Base-by-base conservation (phyloP, 2,888 invertebrate genomes). In the Calliphora vomitoria region DNA sequence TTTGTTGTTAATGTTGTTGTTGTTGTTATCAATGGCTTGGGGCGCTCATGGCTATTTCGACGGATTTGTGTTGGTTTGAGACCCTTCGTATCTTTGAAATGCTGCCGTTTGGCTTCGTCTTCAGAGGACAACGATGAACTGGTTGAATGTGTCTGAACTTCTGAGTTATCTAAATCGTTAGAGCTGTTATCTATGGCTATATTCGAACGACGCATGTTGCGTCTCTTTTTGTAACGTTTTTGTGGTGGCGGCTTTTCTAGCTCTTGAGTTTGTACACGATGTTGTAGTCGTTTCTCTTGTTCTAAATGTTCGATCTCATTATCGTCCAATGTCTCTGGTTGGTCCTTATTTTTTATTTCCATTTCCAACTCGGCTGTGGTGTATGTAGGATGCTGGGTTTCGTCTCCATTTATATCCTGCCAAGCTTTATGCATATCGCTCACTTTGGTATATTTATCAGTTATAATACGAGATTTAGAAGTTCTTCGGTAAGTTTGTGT, bases 41-140 rank as follows among this genome's bases (percentile, higher is more conserved):
- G 75, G 3, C 85, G 60, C 1, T 85, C 85, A 6, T 80, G 60
- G 60, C 80, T 80, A 6, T 80, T 85, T 13, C 74, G 68, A 8
- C 74, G 38, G 4, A 44, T 31, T 62, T 80, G 85, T 10, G 6
- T 13, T 20, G 60, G 4, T 44, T 80, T 85, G 6, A 68, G 13
- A n/a, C 0, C 25, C 2, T 79, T 84, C 0, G 41, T 18, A 20
- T 75, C 75, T n/a, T 75, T 75, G n/a, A 72, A 85, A 55, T 76
- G 78, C 18, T 80, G 84, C 82, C 88, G 86, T 74, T 81, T 86
- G 8, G 82, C 78, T 35, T 95, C 95, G 55, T 94, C 94, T 31
- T 94, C 95, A 0, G 94, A 94, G 4, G 95, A 94, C 89, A 95
- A 94, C 1, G 93, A 91, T 3, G 92, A 93, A n/a, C 92, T 92